Evolutionary conservation across 2,113 vertebrate species (phyloP), one percentile per base, ranked within the genome.

Genomic region (Hemichromis elongatus): DNA sequence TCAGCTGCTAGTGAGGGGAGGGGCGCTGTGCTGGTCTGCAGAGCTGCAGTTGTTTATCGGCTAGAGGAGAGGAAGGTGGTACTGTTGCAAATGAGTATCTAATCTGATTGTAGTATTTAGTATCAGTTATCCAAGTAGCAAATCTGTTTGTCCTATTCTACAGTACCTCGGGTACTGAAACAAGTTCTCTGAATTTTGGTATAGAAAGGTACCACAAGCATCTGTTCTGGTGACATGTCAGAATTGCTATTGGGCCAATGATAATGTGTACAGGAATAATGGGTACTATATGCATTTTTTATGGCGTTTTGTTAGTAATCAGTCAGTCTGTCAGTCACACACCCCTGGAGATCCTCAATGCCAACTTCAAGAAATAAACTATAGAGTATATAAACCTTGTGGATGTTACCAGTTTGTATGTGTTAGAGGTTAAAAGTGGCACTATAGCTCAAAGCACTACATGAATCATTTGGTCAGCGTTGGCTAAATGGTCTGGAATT

Each of bases 81-180:
- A 68, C 40, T 45, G 21, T 70, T 70, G 37, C 13, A 70, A 70
- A 26, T 26, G 63, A 45, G 63, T 45, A 26, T 70, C 37, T 70
- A 45, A 45, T 70, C 8, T 10, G 37, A 45, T 6, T 16, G 63
- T 70, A 45, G 66, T 16, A 18, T 45, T 45, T 10, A 45, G 21
- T 18, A 70, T 70, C 21, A 45, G 24, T 68, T 68, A 26, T 45
- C 1, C 8, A 42, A 45, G 37, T 70, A 1, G 21, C 13, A 66
- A 66, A 66, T 42, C 7, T 42, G 4, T 68, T 42, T 68, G 5
- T 0, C 63, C n/a, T 42, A 10, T 42, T 70, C 1, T 45, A 66
- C 0, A 2, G 33, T 0, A 66, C 2, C 11, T 37, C 11, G 37
- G 19, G 61, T 37, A 40, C 2, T 1, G 33, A 40, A 66, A 66